These are phyloP conservation scores for Eupithecia inturbata DNA, from an alignment of 2,888 invertebrate species.

Conservation along the genomic window DNA sequence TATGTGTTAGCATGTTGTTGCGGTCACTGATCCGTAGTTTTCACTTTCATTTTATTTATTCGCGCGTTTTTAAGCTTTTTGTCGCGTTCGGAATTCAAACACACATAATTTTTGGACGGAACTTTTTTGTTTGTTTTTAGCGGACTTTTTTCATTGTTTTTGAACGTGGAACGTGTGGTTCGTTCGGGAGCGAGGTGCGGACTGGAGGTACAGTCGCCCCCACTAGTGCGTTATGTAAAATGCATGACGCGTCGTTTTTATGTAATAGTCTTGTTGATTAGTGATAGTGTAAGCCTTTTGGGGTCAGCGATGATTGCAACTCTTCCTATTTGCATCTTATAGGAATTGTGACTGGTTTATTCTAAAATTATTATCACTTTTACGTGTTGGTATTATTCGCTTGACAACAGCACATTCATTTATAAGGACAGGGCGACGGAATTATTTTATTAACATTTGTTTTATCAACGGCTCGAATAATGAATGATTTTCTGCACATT, in stretches of 20 bases:
- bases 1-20: constrained; percentile 76
- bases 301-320: constrained; percentile 48
- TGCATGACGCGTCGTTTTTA: constrained; percentile 57
- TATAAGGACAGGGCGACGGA: not conserved
- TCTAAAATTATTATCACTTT: not conserved
- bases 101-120: constrained; percentile 54
- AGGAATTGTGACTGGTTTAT: constrained; percentile 14
- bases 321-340: constrained; percentile 36
- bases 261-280: constrained; percentile 55
- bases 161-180: constrained; percentile 46
- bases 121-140: constrained; percentile 42
- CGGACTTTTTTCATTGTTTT: constrained; percentile 54
- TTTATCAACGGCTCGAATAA: not conserved
- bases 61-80: constrained; percentile 36
- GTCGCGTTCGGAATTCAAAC: constrained; percentile 46
- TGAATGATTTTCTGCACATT: not conserved
- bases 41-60: constrained; percentile 75
- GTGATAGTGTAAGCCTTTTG: constrained; percentile 58
- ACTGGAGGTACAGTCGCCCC: constrained; percentile 44
- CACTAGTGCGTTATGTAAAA: constrained; percentile 58
- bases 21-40: constrained; percentile 75
- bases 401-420: not conserved
- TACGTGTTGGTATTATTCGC: not conserved
- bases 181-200: constrained; percentile 45
- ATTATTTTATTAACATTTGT: not conserved